phyloP scores from a whole-genome alignment of 2,113 vertebrate species.

The Callorhinus ursinus region DNA sequence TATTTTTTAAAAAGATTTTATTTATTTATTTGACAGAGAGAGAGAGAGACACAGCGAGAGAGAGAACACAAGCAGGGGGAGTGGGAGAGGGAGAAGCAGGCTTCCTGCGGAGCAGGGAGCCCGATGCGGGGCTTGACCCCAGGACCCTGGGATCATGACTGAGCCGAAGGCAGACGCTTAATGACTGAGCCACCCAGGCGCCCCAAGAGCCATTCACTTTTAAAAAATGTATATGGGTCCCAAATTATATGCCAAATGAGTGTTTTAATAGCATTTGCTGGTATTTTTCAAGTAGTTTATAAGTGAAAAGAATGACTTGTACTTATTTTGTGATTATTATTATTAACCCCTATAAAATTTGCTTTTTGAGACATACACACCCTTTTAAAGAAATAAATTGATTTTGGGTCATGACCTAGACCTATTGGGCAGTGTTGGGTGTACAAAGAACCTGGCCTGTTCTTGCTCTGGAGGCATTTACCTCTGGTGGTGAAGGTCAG shows the following conservation, averaged over 20 bases:
- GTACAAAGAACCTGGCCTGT: neutral
- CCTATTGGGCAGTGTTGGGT: neutral
- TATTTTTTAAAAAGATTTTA: too few relatives aligned
- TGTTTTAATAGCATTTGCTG: conserved; percentile 7
- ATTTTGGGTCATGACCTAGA: neutral
- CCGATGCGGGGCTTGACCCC: too few relatives aligned
- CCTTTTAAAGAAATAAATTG: neutral
- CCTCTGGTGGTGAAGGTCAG: neutral
- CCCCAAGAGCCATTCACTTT: neutral
- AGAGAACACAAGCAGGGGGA: too few relatives aligned
- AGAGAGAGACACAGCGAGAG: too few relatives aligned
- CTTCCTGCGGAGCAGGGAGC: too few relatives aligned
- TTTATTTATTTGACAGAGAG: too few relatives aligned
- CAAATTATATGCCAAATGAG: neutral
- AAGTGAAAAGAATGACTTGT: neutral
- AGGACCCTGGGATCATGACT: too few relatives aligned
- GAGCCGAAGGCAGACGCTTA: too few relatives aligned
- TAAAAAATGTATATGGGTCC: neutral
- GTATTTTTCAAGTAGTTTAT: conserved; percentile 35
- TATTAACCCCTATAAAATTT: neutral
- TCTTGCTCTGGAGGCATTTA: neutral
- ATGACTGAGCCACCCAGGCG: too few relatives aligned
- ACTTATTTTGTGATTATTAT: neutral
- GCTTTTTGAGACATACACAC: neutral
- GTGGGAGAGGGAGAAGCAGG: too few relatives aligned